Evolutionary conservation across 2,797 vertebrate genomes (phyloP).

Genomic region (Psittacula echo): DNA sequence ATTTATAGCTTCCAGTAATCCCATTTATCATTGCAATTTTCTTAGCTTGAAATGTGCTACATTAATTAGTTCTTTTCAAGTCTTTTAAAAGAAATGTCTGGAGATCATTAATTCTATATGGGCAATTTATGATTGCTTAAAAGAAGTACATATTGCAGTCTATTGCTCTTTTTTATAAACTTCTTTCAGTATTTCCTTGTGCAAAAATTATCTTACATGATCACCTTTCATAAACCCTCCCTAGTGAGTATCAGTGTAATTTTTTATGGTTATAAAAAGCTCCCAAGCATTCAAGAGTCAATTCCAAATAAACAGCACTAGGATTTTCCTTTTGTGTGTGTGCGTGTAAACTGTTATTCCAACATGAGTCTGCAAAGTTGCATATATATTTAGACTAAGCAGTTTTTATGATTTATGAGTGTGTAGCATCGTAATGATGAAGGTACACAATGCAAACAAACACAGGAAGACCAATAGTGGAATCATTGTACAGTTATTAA

Average conservation of each 20-base stretch:
- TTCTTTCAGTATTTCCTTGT: conserved; percentile 18
- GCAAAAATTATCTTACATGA: conserved; percentile 57
- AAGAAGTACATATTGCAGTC: conserved; percentile 39
- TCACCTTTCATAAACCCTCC: conserved; percentile 46
- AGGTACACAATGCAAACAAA: neutral
- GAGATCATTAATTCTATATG: conserved; percentile 70
- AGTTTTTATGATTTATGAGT: neutral
- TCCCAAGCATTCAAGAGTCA: neutral
- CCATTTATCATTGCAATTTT: conserved; percentile 73
- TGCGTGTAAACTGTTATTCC: neutral
- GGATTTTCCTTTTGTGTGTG: neutral
- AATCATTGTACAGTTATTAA: neutral
- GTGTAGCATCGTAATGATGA: neutral
- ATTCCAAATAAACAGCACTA: neutral
- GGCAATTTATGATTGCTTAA: conserved; percentile 69
- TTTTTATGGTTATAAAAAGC: conserved; percentile 1
- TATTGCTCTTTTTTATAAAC: conserved; percentile 29
- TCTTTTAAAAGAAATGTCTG: conserved; percentile 67
- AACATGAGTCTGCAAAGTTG: neutral
- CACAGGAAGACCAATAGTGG: neutral
- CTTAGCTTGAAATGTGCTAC: conserved; percentile 64
- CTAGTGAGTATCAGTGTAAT: neutral
- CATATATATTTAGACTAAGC: neutral
- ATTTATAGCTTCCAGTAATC: conserved; percentile 68
- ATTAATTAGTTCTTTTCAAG: conserved; percentile 73